Evolutionary conservation across 2,888 invertebrate species (phyloP).

Genomic region (Melinaea marsaeus): DNA sequence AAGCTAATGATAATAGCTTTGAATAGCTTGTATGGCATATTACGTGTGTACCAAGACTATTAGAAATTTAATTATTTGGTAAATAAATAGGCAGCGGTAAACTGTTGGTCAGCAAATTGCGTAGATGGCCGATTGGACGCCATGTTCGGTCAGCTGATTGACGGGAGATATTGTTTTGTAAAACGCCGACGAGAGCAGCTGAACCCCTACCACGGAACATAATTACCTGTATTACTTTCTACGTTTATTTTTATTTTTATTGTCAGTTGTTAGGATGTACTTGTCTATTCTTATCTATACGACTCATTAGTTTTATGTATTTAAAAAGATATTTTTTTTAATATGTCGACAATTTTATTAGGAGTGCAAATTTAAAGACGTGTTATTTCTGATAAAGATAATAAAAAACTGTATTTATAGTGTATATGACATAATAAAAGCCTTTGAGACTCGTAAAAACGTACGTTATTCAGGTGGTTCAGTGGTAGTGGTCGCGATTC

Average conservation of each 20-base stretch:
- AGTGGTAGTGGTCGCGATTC: slow-evolving; percentile 30
- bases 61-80: slow-evolving; percentile 22
- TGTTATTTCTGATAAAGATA: too few relatives aligned
- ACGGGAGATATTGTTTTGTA: slow-evolving; percentile 36
- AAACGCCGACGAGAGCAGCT: slow-evolving; percentile 30
- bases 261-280: too few relatives aligned
- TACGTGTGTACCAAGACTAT: not conserved
- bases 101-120: slow-evolving; percentile 30
- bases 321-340: too few relatives aligned
- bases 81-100: slow-evolving; percentile 22
- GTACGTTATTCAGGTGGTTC: not conserved
- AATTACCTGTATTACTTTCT: slow-evolving; percentile 5
- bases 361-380: too few relatives aligned
- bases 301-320: too few relatives aligned
- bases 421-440: too few relatives aligned
- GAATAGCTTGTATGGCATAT: too few relatives aligned
- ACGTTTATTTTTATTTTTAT: too few relatives aligned
- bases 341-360: too few relatives aligned
- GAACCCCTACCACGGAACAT: slow-evolving; percentile 22
- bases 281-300: too few relatives aligned
- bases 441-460: not conserved
- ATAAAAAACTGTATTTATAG: too few relatives aligned
- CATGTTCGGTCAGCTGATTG: slow-evolving; percentile 34
- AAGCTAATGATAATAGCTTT: too few relatives aligned
- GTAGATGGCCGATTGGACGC: slow-evolving; percentile 30